Conservation (phyloP, 2,888 invertebrate species). For the Ochropacha duplaris region DNA sequence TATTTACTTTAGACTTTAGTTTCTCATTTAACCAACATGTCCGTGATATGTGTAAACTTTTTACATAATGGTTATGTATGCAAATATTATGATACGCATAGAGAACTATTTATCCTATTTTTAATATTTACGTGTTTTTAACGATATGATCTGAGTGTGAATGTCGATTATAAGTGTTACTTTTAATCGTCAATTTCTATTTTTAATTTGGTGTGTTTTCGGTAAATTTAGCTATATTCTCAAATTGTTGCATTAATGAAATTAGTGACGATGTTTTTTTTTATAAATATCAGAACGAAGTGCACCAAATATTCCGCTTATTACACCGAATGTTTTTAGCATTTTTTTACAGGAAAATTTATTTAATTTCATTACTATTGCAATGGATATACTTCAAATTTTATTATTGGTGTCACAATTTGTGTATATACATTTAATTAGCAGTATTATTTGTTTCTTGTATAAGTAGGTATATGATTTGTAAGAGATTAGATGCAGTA, state of each 20-base stretch:
- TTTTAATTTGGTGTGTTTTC: conserved; percentile 66
- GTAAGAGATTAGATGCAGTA: conserved; percentile 39
- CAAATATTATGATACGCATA: conserved; percentile 43
- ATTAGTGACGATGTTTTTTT: not conserved
- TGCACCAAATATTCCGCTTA: not conserved
- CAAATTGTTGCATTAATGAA: not conserved
- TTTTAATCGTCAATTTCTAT: conserved; percentile 40
- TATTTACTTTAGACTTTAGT: conserved; percentile 62
- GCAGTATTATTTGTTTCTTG: conserved; percentile 60
- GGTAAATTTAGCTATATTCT: conserved; percentile 10
- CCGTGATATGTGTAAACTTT: conserved; percentile 48
- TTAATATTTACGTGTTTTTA: conserved; percentile 37
- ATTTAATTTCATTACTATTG: too few relatives aligned
- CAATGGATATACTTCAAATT: not conserved
- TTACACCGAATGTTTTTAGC: not conserved
- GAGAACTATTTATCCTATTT: conserved; percentile 52
- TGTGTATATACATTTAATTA: conserved; percentile 18
- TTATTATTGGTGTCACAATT: conserved; percentile 18
- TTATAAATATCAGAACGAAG: not conserved
- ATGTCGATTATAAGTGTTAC: conserved; percentile 28
- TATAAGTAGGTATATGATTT: conserved; percentile 31
- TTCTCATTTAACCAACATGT: conserved; percentile 61
- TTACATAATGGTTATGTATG: conserved; percentile 47
- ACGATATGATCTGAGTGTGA: conserved; percentile 51
- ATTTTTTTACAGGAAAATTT: not conserved